Percentiles rank a stretch among this genome's conserved stretches.
Evolutionary conservation across 2,113 vertebrate genomes (phyloP).

Genomic region (Lamprotornis superbus): DNA sequence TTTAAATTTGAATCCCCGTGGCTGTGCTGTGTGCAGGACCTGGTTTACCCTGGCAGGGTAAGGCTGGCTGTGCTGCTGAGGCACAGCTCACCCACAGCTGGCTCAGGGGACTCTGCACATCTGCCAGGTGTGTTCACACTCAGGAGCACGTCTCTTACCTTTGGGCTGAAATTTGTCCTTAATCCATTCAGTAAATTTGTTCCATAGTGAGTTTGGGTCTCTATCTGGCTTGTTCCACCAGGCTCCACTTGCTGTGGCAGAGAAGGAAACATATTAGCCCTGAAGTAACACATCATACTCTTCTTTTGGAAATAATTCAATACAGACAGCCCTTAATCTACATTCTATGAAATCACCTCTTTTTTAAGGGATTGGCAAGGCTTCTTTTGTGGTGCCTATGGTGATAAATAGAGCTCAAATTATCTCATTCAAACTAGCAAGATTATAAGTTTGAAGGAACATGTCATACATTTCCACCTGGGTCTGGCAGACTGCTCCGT

Average conservation of each 20-base stretch:
- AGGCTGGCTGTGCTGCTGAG: not conserved
- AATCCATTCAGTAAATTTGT: not conserved
- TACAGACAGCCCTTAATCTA: not conserved
- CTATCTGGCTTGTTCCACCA: fast-evolving
- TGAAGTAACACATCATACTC: not conserved
- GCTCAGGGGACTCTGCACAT: fast-evolving
- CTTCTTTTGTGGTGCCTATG: not conserved
- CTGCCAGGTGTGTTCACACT: fast-evolving
- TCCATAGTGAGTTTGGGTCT: not conserved
- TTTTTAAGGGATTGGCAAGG: not conserved
- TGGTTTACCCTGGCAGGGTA: fast-evolving
- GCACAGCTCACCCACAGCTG: not conserved
- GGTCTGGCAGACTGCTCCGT: not conserved
- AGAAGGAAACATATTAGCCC: not conserved
- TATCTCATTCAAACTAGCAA: not conserved
- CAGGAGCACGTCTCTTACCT: not conserved
- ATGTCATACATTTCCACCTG: not conserved
- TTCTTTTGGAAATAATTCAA: not conserved
- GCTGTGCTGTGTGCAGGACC: not conserved
- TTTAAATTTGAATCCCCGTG: fast-evolving
- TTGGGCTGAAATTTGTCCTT: fast-evolving
- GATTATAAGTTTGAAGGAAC: not conserved
- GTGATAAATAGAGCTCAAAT: not conserved
- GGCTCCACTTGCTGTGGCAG: not conserved
- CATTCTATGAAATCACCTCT: not conserved